phyloP scores from a whole-genome alignment of 2,888 invertebrate species.

The Fabriciana adippe region DNA sequence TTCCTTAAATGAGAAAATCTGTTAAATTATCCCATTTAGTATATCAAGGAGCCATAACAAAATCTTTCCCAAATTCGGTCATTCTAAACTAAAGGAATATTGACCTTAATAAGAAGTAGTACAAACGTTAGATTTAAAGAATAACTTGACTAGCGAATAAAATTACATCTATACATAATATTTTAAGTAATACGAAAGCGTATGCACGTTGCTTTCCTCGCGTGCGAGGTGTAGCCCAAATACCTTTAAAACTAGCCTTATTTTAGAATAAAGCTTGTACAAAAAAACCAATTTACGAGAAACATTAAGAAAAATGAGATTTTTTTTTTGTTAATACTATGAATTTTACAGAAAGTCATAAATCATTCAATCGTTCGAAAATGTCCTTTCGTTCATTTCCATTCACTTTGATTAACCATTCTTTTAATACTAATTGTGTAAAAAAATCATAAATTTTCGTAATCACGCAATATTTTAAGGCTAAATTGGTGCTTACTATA shows the following conservation, averaged over 20 bases:
- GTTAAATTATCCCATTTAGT: background rate
- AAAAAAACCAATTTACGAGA: constrained; percentile 16
- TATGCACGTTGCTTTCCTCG: constrained; percentile 47
- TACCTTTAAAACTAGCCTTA: constrained; percentile 22
- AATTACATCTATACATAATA: constrained; percentile 67
- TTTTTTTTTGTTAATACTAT: background rate
- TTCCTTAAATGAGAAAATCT: background rate
- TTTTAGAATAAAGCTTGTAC: constrained; percentile 14
- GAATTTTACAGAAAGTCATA: background rate
- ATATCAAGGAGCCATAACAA: constrained; percentile 3
- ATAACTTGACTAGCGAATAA: constrained; percentile 78
- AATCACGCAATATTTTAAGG: constrained; percentile 11
- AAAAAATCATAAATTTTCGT: constrained; percentile 2
- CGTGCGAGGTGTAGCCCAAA: constrained; percentile 9
- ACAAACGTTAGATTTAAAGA: constrained; percentile 60
- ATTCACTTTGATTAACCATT: background rate
- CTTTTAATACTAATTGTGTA: background rate
- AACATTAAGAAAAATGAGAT: background rate
- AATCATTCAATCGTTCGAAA: constrained; percentile 12
- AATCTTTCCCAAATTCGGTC: constrained; percentile 18
- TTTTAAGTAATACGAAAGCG: constrained; percentile 70
- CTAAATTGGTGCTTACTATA: constrained; percentile 17
- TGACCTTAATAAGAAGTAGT: constrained; percentile 53
- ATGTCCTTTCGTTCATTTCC: constrained; percentile 2
- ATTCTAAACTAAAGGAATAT: constrained; percentile 50